Evolutionary conservation across 2,888 invertebrate species (phyloP).

Genomic region (Apodemia zela): DNA sequence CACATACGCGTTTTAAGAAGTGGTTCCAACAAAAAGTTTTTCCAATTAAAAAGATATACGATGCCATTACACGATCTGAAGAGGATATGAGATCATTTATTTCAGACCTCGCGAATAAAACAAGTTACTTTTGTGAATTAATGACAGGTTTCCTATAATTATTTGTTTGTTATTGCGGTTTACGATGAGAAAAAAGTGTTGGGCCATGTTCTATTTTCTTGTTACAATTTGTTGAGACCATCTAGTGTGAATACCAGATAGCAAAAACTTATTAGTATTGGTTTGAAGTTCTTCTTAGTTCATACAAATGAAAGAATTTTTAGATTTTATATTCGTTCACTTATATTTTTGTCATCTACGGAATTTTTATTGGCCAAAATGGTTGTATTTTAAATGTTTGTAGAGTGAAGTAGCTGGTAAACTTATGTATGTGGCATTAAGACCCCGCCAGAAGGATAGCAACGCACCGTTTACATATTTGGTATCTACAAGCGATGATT

Average conservation of each 20-base stretch:
- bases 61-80: constrained; percentile 55
- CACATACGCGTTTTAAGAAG: constrained; percentile 51
- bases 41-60: constrained; percentile 73
- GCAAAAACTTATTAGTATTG: background rate
- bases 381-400: too few species aligned
- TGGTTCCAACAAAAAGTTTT: constrained; percentile 54
- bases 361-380: too few species aligned
- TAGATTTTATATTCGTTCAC: background rate
- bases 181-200: constrained; percentile 21
- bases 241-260: background rate
- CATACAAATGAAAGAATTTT: background rate
- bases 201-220: constrained; percentile 30
- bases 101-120: constrained; percentile 67
- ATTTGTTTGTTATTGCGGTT: constrained; percentile 29
- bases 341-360: too few species aligned
- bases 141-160: constrained; percentile 37
- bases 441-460: too few species aligned
- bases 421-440: too few species aligned
- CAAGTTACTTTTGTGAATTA: constrained; percentile 40
- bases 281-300: background rate
- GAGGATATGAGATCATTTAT: constrained; percentile 59
- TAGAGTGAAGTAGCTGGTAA: too few species aligned
- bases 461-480: too few species aligned
- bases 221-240: constrained; percentile 24
- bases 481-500: too few species aligned